Conservation (phyloP, 2,888 invertebrate genomes). For the Drosophila prostipennis region DNA sequence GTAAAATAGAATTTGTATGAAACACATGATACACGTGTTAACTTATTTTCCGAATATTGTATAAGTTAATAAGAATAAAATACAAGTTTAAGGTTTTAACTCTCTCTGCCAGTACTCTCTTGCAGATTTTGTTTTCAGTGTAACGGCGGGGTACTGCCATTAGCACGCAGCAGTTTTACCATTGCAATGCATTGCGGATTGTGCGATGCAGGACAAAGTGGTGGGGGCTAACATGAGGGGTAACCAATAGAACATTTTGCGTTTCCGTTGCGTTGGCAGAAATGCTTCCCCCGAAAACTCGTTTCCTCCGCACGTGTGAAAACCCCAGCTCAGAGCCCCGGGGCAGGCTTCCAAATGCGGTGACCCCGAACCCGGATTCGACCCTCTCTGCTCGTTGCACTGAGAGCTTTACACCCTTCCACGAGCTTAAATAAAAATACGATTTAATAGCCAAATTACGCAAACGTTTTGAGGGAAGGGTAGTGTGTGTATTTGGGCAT, state of each 20-base stretch:
- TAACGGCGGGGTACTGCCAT: constrained; percentile 5
- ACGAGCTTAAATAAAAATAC: constrained; percentile 61
- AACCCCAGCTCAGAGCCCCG: constrained; percentile 8
- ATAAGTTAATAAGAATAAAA: no score
- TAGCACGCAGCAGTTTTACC: constrained; percentile 5
- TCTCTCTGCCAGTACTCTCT: no score
- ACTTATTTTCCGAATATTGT: no score
- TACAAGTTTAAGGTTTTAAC: no score
- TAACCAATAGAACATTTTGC: constrained; percentile 75
- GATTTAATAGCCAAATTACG: constrained; percentile 81
- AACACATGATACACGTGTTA: no score
- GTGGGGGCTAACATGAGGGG: constrained; percentile 42
- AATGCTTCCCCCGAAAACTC: constrained; percentile 52
- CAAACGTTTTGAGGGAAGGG: constrained; percentile 10
- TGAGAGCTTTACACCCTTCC: not conserved
- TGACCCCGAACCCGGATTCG: constrained; percentile 7
- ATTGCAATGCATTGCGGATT: constrained; percentile 42
- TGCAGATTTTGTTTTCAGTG: constrained; percentile 1
- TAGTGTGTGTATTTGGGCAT: constrained; percentile 30
- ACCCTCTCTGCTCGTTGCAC: not conserved
- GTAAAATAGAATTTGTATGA: no score
- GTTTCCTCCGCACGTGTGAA: constrained; percentile 49
- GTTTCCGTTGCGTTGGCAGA: constrained; percentile 74
- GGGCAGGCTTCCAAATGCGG: constrained; percentile 25
- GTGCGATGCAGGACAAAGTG: constrained; percentile 31